Conservation (phyloP, 2,113 vertebrate genomes). For the Oxyruncus cristatus region DNA sequence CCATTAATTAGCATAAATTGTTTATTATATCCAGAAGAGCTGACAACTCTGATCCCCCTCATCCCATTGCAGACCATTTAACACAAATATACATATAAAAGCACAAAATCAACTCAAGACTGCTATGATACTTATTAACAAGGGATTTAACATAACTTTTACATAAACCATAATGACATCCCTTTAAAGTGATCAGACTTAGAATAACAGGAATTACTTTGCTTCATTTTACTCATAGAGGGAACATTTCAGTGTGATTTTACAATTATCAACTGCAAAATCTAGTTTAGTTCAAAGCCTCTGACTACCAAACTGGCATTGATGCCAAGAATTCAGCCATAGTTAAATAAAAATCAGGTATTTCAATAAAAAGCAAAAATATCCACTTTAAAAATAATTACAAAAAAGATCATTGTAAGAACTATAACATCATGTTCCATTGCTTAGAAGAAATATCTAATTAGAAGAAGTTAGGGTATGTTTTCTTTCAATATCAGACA, state of each 20-base stretch:
- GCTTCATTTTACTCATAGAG: neutral
- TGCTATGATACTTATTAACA: neutral
- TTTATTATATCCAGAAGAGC: neutral
- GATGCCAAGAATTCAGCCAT: neutral
- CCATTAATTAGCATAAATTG: neutral
- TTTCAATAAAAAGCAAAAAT: neutral
- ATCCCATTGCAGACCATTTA: neutral
- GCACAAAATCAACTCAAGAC: neutral
- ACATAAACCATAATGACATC: neutral
- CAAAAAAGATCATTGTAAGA: neutral
- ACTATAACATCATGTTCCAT: neutral
- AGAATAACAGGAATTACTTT: neutral
- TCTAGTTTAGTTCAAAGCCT: slow-evolving; percentile 55
- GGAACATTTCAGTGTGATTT: neutral
- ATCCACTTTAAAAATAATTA: neutral
- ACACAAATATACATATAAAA: neutral
- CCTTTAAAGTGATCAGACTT: neutral
- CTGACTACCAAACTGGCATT: neutral
- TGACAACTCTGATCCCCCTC: neutral
- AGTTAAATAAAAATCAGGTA: neutral
- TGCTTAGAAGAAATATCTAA: neutral
- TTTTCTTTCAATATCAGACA: neutral
- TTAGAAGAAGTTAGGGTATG: neutral
- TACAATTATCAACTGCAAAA: slow-evolving; percentile 85
- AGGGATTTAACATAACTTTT: neutral